A percentile compares a stretch with the other conserved stretches of the same genome.
phyloP scores from a whole-genome alignment of 2,797 vertebrate genomes.

The Percopsis omiscomaycus region DNA sequence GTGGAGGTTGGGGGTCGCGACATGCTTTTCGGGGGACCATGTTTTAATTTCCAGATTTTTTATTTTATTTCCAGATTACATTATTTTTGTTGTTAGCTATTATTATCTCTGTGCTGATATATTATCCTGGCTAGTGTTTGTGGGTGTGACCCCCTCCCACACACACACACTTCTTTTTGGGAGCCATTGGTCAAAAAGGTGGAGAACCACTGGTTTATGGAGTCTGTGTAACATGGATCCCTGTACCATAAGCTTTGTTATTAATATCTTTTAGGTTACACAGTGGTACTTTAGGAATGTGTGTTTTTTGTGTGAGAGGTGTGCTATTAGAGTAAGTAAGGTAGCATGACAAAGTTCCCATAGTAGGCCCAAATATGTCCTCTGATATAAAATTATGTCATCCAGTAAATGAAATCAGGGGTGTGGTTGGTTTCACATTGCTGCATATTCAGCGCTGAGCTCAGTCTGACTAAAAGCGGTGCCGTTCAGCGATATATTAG shows the following conservation, averaged over 20 bases:
- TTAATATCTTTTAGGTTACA: background rate
- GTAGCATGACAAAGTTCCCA: too few relatives aligned
- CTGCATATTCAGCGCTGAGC: constrained; percentile 12
- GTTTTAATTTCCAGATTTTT: too few relatives aligned
- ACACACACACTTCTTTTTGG: too few relatives aligned
- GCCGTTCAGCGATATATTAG: constrained; percentile 53
- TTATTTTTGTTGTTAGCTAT: too few relatives aligned
- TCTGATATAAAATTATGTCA: constrained; percentile 45
- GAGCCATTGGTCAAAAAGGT: too few relatives aligned
- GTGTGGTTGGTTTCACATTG: constrained; percentile 13
- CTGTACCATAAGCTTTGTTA: constrained; percentile 2
- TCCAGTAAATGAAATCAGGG: constrained; percentile 42
- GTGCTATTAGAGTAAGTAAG: too few relatives aligned
- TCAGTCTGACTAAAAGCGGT: constrained; percentile 44
- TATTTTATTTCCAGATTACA: too few relatives aligned
- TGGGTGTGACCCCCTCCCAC: too few relatives aligned
- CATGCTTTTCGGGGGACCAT: too few relatives aligned
- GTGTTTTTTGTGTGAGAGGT: constrained; percentile 1
- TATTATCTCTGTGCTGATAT: too few relatives aligned
- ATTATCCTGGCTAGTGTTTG: too few relatives aligned
- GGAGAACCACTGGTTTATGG: background rate
- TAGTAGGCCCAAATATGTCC: constrained; percentile 19
- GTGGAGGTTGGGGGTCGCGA: too few relatives aligned
- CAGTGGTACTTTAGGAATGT: background rate
- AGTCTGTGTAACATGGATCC: constrained; percentile 20